Conservation (phyloP, 64 coral and sea anemone genomes). For the Porites australiensis region DNA sequence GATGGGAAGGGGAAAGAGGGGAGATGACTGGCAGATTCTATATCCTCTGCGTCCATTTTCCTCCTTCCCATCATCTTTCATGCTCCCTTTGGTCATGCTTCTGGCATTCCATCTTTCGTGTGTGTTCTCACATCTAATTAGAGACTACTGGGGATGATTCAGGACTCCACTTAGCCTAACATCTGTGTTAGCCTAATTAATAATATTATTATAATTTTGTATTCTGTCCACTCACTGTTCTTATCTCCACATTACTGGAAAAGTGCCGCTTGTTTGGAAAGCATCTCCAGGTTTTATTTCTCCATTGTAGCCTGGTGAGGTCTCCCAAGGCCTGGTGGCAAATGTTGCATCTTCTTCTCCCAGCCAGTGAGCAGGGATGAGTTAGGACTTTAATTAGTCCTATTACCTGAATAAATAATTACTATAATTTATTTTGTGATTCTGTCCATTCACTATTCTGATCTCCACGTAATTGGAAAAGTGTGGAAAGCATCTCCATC, state of each 20-base stretch:
- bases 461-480: conserved; percentile 21
- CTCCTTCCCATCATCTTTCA: no score
- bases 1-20: no score
- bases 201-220: neutral
- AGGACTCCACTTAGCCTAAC: no score
- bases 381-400: no score
- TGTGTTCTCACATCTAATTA: no score
- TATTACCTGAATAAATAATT: no score
- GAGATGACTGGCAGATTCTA: no score
- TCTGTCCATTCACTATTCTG: neutral
- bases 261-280: conserved; percentile 14
- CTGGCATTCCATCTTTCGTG: no score
- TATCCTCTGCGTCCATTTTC: no score
- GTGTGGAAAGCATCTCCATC: conserved; percentile 40
- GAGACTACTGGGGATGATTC: neutral
- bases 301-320: conserved; percentile 40
- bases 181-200: neutral
- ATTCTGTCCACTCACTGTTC: neutral
- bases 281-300: conserved; percentile 57
- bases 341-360: conserved; percentile 72
- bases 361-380: conserved; percentile 36
- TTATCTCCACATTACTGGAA: conserved; percentile 14
- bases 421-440: neutral
- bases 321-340: conserved; percentile 68
- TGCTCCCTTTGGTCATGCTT: no score